Evolutionary conservation across 2,113 vertebrate species (phyloP), one percentile per base, ranked within the genome.

Genomic region (Piaya cayana): DNA sequence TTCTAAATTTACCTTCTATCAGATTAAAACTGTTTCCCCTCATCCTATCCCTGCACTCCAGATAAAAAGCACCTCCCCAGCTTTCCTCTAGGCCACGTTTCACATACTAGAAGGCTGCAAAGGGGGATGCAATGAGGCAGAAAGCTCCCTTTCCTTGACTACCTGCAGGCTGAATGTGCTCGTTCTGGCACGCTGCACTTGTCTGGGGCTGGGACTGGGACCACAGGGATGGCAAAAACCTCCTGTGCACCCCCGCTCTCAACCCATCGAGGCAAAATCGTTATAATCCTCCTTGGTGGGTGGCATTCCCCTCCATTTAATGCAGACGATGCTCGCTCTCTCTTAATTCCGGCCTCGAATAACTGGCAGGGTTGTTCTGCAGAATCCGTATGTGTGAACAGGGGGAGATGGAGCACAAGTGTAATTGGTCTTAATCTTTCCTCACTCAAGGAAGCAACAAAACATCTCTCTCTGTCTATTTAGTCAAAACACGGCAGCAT

Each of bases 391-490:
- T 64, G 53, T 70, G 56, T n/a, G 62, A 81, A 32, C 1, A 3
- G 39, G 16, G 59, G 27, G 23, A 80, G 42, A 78, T 20, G 85
- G 29, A 78, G 56, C 0, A 2, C 72, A 64, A 21, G 60, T 74
- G 92, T 89, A 93, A 96, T 78, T 93, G 37, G 92, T n/a, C 27
- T 94, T 93, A 88, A 96, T 96, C 95, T 68, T 63, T 58, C 83
- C 13, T 60, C 71, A 37, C 95, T 94, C 74, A 43, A 75, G 88
- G 93, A 88, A 91, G 82, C 56, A 82, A 81, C 77, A 85, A 79
- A 95, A 72, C 90, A 69, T 81, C 88, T 88, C 78, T 47, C 86
- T 36, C 37, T 9, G 15, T 71, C 86, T 94, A 10, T 71, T 93
- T 50, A 91, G 93, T 85, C 81, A 62, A 55, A 95, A 93, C 82